phyloP scores from a whole-genome alignment of 2,888 invertebrate species.

The Drosophila sordidula region DNA sequence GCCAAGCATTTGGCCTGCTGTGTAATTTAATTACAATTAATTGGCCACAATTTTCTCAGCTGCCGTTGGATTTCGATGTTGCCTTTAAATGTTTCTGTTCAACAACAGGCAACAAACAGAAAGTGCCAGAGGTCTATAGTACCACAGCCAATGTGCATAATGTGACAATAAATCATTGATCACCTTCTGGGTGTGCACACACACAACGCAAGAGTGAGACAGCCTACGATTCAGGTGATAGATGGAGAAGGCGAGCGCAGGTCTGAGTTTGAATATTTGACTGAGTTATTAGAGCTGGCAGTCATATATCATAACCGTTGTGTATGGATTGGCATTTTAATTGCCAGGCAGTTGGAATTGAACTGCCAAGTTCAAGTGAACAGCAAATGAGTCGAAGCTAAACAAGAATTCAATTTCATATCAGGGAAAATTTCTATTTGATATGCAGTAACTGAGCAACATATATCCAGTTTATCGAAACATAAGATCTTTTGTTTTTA shows the following conservation, averaged over 20 bases:
- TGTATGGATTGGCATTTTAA: slow-evolving; percentile 61
- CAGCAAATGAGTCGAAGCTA: not conserved
- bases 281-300: slow-evolving; percentile 56
- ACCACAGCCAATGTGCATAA: slow-evolving; percentile 22
- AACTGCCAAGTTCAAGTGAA: slow-evolving; percentile 11
- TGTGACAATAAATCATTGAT: slow-evolving; percentile 62
- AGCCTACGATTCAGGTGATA: slow-evolving; percentile 1
- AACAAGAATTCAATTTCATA: not conserved
- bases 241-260: not conserved
- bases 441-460: no score
- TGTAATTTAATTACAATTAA: slow-evolving; percentile 47
- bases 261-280: slow-evolving; percentile 34
- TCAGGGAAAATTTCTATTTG: no score
- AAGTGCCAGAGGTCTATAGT: not conserved
- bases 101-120: slow-evolving; percentile 8
- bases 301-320: slow-evolving; percentile 58
- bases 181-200: slow-evolving; percentile 15
- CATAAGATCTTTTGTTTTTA: no score
- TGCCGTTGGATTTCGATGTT: not conserved
- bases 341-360: slow-evolving; percentile 49
- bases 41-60: slow-evolving; percentile 36
- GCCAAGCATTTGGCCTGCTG: not conserved
- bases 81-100: slow-evolving; percentile 22
- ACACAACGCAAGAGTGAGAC: not conserved
- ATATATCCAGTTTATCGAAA: no score